phyloP scores from a whole-genome alignment of 2,797 vertebrate species.

The Notolabrus celidotus region DNA sequence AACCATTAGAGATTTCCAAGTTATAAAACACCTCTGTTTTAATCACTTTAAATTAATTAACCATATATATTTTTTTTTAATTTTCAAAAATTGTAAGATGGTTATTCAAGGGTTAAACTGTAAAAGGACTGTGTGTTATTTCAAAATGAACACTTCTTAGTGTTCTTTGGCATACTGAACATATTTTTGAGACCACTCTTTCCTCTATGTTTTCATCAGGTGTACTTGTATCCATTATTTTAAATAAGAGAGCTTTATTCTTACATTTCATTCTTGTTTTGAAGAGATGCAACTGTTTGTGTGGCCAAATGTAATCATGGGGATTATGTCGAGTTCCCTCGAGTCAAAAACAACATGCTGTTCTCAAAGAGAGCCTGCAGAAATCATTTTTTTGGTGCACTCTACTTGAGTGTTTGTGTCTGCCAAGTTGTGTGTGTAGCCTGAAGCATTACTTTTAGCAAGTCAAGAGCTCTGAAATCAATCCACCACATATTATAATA shows the following conservation, averaged over 20 bases:
- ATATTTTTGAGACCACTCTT: background rate
- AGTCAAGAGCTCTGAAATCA: constrained; percentile 9
- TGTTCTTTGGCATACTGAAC: background rate
- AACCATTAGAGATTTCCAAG: background rate
- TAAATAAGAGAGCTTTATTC: background rate
- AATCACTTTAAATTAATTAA: constrained; percentile 2
- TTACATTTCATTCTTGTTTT: constrained; percentile 12
- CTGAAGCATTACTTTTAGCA: constrained; percentile 13
- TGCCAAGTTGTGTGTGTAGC: constrained; percentile 16
- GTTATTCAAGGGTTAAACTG: background rate
- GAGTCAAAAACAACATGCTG: background rate
- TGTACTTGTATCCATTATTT: background rate
- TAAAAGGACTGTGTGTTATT: constrained; percentile 4
- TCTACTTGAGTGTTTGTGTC: constrained; percentile 4
- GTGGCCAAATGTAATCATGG: background rate
- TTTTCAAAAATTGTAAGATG: background rate
- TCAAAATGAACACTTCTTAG: background rate
- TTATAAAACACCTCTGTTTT: background rate
- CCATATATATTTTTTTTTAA: constrained; percentile 12
- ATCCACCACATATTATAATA: background rate
- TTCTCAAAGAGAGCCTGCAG: constrained; percentile 5
- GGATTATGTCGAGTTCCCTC: constrained; percentile 14
- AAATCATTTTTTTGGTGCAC: constrained; percentile 3
- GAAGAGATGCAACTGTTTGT: background rate
- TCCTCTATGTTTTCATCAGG: background rate